A percentile compares a stretch with the other conserved stretches of the same genome.
phyloP scores from a whole-genome alignment of 1,140 invertebrate species.

The Cyclina sinensis region DNA sequence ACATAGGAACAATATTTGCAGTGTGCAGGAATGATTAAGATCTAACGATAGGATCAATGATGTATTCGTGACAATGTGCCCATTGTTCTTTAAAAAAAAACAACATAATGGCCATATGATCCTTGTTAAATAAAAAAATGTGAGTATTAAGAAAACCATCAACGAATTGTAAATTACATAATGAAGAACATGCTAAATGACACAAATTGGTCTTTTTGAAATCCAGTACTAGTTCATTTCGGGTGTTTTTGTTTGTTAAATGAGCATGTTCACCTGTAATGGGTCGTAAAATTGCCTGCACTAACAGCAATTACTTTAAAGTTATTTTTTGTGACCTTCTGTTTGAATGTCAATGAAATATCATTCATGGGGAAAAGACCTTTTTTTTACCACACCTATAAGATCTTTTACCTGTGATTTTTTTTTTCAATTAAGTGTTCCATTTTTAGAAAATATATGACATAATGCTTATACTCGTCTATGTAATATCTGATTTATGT shows the following conservation, averaged over 20 bases:
- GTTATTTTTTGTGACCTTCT: not conserved
- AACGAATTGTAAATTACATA: conserved; percentile 3
- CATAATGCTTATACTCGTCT: too few relatives aligned
- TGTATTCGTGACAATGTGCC: not conserved
- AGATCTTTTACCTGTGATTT: too few relatives aligned
- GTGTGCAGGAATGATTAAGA: not conserved
- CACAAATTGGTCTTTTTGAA: conserved; percentile 8
- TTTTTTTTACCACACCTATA: too few relatives aligned
- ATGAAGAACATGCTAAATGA: not conserved
- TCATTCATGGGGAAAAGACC: not conserved
- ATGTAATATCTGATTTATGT: too few relatives aligned
- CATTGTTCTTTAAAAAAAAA: conserved; percentile 7
- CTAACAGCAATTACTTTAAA: not conserved
- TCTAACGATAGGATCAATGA: not conserved
- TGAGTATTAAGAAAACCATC: conserved; percentile 2
- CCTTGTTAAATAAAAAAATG: not conserved
- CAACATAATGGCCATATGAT: not conserved
- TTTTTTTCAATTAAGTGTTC: too few relatives aligned
- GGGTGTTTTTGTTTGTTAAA: not conserved
- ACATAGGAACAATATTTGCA: not conserved
- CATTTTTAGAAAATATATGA: too few relatives aligned
- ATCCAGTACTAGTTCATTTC: conserved; percentile 13
- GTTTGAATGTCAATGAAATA: not conserved
- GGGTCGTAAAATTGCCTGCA: not conserved
- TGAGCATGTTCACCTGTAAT: not conserved